phyloP scores from a whole-genome alignment of 2,797 vertebrate species.

The Chanos chanos region DNA sequence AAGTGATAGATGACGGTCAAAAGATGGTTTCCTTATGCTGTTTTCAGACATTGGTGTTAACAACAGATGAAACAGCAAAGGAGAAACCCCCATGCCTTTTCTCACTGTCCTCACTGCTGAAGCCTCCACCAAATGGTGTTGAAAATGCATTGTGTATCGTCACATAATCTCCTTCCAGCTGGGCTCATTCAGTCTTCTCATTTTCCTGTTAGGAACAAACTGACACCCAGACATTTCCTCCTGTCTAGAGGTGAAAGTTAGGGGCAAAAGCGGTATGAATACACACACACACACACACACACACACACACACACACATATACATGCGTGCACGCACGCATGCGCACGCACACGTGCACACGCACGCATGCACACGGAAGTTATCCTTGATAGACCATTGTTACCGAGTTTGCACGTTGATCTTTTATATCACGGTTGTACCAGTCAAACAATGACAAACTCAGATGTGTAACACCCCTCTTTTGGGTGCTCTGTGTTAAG shows the following conservation, averaged over 20 bases:
- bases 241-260: slow-evolving; percentile 7
- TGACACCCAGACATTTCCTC: slow-evolving; percentile 35
- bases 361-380: background rate
- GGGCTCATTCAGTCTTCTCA: slow-evolving; percentile 2
- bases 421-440: no score
- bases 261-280: slow-evolving; percentile 13
- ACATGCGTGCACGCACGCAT: background rate
- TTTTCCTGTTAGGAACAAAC: slow-evolving; percentile 21
- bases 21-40: no score
- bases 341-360: background rate
- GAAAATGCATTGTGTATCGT: slow-evolving; percentile 7
- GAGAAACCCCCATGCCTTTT: background rate
- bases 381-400: no score
- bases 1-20: no score
- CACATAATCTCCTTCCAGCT: background rate
- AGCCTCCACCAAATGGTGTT: slow-evolving; percentile 15
- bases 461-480: no score
- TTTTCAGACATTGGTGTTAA: no score
- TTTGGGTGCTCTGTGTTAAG: no score
- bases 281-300: slow-evolving; percentile 9
- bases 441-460: no score
- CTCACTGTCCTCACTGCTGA: slow-evolving; percentile 3
- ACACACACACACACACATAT: slow-evolving; percentile 2
- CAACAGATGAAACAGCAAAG: no score
- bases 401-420: no score